Evolutionary conservation across 2,797 vertebrate genomes (phyloP), one percentile per base, ranked within the genome.

Genomic region (Acrossocheilus wenchowensis): DNA sequence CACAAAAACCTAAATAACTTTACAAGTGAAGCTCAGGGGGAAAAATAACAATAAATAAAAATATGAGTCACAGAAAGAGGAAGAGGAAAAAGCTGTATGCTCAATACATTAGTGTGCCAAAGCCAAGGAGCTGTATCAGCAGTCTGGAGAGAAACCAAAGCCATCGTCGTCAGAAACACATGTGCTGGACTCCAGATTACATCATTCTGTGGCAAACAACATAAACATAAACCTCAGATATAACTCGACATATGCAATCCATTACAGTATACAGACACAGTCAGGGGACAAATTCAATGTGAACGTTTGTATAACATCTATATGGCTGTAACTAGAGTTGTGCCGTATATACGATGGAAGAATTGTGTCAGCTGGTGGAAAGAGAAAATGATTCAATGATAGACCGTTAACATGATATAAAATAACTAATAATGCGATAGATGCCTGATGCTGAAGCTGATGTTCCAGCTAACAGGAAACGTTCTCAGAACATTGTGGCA

Each of bases 81-180:
- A 82, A 71, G 12, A 50, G 12, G 19, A 72, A 73, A 73, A 45
- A 8, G n/a, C 39, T 71, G 89, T 87, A 89, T 90, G 90, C 89
- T 87, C 89, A 91, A 90, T 77, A 85, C 77, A 72, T 73, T 21
- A 79, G 72, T 57, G 75, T 68, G 77, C 85, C 86, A 87, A 92
- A 92, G 88, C 87, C 82, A 87, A 90, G 89, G 64, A 92, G 92
- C 92, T 92, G 92, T 88, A 89, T 93, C 91, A 92, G 93, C 92
- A 90, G 52, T 91, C 89, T n/a, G 89, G 90, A 88, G 10, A 19
- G 73, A 90, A 91, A 83, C 79, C 80, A 87, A 87, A 54, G 83
- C 87, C 89, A 62, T 19, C 30, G 7, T 34, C 48, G n/a, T 62
- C 79, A 50, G 26, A 89, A 91, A 88, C 85, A 87, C 83, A 88